Evolutionary conservation across 2,888 invertebrate species (phyloP).

Genomic region (Caradrina clavipalpis): DNA sequence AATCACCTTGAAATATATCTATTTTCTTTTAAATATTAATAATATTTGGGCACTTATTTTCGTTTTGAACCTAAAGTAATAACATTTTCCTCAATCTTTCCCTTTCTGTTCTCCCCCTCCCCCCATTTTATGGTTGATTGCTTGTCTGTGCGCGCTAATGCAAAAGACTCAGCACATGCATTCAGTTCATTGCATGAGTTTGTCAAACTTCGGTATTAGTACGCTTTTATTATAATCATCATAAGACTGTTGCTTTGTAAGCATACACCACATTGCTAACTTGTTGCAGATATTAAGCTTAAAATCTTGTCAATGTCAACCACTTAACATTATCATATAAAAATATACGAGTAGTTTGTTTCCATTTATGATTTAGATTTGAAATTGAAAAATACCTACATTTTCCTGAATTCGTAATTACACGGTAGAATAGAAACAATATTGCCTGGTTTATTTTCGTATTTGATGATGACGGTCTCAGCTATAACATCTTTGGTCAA

Average conservation of each 20-base stretch:
- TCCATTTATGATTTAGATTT: neutral
- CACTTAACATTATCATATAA: conserved; percentile 5
- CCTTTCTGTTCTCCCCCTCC: conserved; percentile 69
- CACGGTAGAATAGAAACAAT: neutral
- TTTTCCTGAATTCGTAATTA: neutral
- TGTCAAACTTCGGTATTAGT: conserved; percentile 22
- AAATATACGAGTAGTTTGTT: conserved; percentile 7
- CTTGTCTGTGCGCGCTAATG: conserved; percentile 46
- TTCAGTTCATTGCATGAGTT: conserved; percentile 10
- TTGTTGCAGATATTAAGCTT: conserved; percentile 6
- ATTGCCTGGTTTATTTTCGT: neutral
- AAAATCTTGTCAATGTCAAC: conserved; percentile 1
- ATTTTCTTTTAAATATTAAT: conserved; percentile 11
- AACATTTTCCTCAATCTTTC: conserved; percentile 79
- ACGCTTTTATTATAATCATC: conserved; percentile 17
- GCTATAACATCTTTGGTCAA: conserved; percentile 11
- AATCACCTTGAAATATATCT: conserved; percentile 54
- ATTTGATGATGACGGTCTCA: conserved; percentile 2
- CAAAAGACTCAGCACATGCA: conserved; percentile 44
- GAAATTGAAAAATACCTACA: neutral
- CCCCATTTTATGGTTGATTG: conserved; percentile 58
- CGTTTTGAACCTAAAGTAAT: conserved; percentile 3
- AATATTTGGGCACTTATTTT: conserved; percentile 5
- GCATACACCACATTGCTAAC: conserved; percentile 12
- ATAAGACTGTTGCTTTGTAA: conserved; percentile 21